Evolutionary conservation across 2,888 invertebrate genomes (phyloP).

Genomic region (Drosophila kokeensis): DNA sequence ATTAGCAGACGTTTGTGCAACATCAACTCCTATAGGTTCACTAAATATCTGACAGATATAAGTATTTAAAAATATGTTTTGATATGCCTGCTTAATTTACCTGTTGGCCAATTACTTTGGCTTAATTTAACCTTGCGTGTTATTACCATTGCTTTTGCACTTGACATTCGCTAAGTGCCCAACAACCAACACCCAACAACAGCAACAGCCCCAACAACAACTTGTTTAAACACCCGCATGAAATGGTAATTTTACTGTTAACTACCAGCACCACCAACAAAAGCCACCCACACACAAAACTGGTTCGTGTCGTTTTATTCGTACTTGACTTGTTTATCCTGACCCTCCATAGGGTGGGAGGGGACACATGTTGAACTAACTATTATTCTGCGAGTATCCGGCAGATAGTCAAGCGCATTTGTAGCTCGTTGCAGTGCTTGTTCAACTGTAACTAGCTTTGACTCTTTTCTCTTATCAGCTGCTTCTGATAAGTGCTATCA

Average conservation of each 20-base stretch:
- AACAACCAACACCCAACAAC: background rate
- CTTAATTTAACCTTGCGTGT: conserved; percentile 52
- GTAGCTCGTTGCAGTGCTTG: conserved; percentile 17
- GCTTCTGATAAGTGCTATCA: conserved; percentile 38
- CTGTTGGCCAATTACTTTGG: conserved; percentile 39
- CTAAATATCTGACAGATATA: conserved; percentile 2
- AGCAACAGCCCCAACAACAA: conserved; percentile 1
- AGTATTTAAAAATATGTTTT: background rate
- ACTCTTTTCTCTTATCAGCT: conserved; percentile 4
- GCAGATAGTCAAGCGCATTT: conserved; percentile 4
- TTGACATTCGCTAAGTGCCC: conserved; percentile 49
- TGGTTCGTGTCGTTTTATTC: conserved; percentile 5
- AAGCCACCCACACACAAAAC: background rate
- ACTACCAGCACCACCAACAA: background rate
- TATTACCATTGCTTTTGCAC: conserved; percentile 45
- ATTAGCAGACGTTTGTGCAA: conserved; percentile 29
- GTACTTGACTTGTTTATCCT: conserved; percentile 2
- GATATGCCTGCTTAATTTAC: conserved; percentile 14
- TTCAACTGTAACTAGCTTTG: conserved; percentile 22
- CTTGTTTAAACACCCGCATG: conserved; percentile 17
- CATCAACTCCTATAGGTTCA: conserved; percentile 13
- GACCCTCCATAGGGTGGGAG: background rate
- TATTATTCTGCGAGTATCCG: conserved; percentile 9
- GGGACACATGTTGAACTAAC: conserved; percentile 42
- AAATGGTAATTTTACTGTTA: conserved; percentile 8